A percentile compares a stretch with the other conserved stretches of the same genome.
These are phyloP conservation scores for Otus scops DNA, from an alignment of 2,797 vertebrate genomes.

Conservation along the genomic window DNA sequence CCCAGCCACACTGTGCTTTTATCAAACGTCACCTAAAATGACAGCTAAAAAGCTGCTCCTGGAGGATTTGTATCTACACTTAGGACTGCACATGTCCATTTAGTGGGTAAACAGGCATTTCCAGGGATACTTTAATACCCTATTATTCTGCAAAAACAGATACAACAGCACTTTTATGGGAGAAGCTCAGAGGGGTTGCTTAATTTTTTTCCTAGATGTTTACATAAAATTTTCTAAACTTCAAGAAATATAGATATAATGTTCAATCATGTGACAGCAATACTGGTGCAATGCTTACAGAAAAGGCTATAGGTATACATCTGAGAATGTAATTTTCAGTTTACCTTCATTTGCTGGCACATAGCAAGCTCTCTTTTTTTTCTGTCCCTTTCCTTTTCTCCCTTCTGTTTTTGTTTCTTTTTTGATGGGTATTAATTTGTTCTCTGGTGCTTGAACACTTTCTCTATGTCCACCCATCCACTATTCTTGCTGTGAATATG, in stretches of 20 bases:
- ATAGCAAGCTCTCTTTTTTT: not conserved
- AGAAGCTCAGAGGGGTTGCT: not conserved
- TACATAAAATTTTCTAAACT: not conserved
- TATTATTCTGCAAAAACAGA: conserved; percentile 19
- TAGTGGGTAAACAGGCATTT: not conserved
- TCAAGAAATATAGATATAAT: not conserved
- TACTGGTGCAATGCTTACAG: not conserved
- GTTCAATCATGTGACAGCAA: not conserved
- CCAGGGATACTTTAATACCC: not conserved
- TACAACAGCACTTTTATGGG: not conserved
- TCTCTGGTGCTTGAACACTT: not conserved
- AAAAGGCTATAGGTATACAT: not conserved
- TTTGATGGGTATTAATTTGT: not conserved
- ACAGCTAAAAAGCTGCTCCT: not conserved
- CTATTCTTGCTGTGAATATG: not conserved
- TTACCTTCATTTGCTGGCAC: not conserved
- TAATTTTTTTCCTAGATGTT: not conserved
- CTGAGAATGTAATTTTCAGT: not conserved
- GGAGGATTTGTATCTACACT: not conserved
- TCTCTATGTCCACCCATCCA: not conserved
- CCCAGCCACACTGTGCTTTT: not conserved
- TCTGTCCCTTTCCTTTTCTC: not conserved
- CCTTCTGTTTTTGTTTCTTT: not conserved
- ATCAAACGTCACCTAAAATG: not conserved
- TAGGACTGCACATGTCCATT: not conserved